A percentile compares a stretch with the other conserved stretches of the same genome.
Conservation (phyloP, 2,797 vertebrate species). For the Acanthurus leucopareius region DNA sequence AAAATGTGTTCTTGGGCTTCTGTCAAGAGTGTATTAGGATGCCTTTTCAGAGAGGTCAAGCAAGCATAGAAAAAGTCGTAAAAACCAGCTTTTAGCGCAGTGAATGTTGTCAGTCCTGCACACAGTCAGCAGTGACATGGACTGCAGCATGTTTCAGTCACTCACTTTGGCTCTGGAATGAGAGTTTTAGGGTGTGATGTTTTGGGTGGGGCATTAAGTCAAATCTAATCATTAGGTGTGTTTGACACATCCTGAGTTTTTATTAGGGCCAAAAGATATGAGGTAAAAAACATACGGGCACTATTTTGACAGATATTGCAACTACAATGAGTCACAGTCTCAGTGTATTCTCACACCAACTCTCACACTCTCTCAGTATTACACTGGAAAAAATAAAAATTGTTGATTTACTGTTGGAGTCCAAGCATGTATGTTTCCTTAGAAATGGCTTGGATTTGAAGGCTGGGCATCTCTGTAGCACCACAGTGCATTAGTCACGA, state of each 20-base stretch:
- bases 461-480: no score
- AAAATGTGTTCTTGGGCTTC: slow-evolving; percentile 26
- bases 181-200: slow-evolving; percentile 55
- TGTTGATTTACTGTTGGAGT: no score
- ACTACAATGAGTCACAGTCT: no score
- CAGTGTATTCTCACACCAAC: no score
- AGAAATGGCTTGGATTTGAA: no score
- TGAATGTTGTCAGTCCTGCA: background rate
- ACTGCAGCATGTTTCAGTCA: slow-evolving; percentile 19
- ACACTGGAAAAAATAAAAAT: no score
- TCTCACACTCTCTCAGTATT: no score
- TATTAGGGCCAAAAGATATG: background rate
- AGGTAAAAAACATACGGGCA: background rate
- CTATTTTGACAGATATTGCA: no score
- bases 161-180: slow-evolving; percentile 51
- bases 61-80: slow-evolving; percentile 17
- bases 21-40: slow-evolving; percentile 27
- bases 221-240: background rate
- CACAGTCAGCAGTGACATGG: slow-evolving; percentile 1
- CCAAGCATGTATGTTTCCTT: no score
- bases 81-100: background rate
- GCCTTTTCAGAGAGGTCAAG: slow-evolving; percentile 21
- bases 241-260: slow-evolving; percentile 1
- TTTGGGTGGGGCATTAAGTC: slow-evolving; percentile 52
- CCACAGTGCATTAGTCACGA: no score